These are phyloP conservation scores for Psylliodes chrysocephalus DNA, from an alignment of 2,888 invertebrate genomes.

Conservation along the genomic window DNA sequence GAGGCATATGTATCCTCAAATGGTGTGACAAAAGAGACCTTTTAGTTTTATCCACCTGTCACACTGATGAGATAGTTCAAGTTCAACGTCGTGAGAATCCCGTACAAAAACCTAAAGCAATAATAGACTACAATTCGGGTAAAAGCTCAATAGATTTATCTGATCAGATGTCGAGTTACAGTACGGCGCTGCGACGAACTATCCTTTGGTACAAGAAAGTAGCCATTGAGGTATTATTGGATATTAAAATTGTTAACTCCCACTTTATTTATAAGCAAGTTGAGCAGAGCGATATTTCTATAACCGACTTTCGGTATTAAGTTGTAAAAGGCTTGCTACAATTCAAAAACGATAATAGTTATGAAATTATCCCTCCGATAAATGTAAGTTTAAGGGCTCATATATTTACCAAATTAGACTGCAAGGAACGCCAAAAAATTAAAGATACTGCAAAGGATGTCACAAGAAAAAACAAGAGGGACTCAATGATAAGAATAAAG, in stretches of 20 bases:
- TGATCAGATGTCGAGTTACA: slow-evolving; percentile 45
- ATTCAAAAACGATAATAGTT: no score
- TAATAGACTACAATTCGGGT: no score
- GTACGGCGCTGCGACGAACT: slow-evolving; percentile 45
- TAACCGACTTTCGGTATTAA: slow-evolving; percentile 33
- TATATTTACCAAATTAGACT: no score
- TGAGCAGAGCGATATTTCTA: slow-evolving; percentile 28
- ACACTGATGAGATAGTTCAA: slow-evolving; percentile 47
- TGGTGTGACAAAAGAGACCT: slow-evolving; percentile 29
- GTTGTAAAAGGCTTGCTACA: no score
- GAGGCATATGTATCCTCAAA: no score
- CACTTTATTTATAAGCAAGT: slow-evolving; percentile 34
- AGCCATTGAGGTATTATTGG: slow-evolving; percentile 44
- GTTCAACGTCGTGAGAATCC: no score
- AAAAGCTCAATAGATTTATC: no score
- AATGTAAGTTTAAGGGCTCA: no score
- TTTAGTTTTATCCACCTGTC: slow-evolving; percentile 51
- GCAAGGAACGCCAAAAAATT: no score
- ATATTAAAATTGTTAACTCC: slow-evolving; percentile 40
- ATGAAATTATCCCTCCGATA: no score
- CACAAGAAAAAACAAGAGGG: slow-evolving; percentile 40
- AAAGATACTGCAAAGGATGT: slow-evolving; percentile 45
- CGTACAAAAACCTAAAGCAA: no score
- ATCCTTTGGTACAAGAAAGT: slow-evolving; percentile 49
- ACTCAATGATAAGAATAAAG: slow-evolving; percentile 38